These are phyloP conservation scores for Cercocebus atys DNA, from an alignment of 2,113 vertebrate species.

Conservation along the genomic window DNA sequence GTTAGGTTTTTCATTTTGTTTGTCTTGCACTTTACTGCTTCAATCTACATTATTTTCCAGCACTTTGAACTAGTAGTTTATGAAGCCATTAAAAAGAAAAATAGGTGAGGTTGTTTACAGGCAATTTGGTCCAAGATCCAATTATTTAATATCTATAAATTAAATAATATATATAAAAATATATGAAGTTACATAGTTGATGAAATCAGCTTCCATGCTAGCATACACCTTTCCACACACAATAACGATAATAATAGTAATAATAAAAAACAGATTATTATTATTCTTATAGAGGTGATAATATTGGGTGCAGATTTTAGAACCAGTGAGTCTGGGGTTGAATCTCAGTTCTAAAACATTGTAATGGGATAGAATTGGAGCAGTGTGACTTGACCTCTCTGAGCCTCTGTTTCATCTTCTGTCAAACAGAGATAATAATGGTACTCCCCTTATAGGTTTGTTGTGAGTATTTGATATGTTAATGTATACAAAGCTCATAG, in stretches of 20 bases:
- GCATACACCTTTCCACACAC: not conserved
- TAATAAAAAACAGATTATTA: not conserved
- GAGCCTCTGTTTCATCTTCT: not conserved
- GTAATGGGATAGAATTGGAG: not conserved
- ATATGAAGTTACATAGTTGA: not conserved
- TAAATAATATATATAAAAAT: not conserved
- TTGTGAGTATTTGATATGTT: not conserved
- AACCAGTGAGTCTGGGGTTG: not conserved
- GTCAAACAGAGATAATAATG: not conserved
- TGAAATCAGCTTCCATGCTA: not conserved
- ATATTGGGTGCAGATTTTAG: not conserved
- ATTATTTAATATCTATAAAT: not conserved
- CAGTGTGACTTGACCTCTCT: not conserved
- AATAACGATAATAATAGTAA: not conserved
- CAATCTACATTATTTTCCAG: conserved; percentile 47
- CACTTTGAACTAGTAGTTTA: not conserved
- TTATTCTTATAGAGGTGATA: not conserved
- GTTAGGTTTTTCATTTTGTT: conserved; percentile 26
- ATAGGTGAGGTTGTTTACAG: not conserved
- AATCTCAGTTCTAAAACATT: not conserved
- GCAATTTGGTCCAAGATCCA: not conserved
- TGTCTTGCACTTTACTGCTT: conserved; percentile 52
- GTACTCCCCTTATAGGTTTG: not conserved
- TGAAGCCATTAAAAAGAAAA: conserved; percentile 35
- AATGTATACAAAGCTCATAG: not conserved